phyloP scores from a whole-genome alignment of 2,113 vertebrate genomes.

The Lepus timidus region DNA sequence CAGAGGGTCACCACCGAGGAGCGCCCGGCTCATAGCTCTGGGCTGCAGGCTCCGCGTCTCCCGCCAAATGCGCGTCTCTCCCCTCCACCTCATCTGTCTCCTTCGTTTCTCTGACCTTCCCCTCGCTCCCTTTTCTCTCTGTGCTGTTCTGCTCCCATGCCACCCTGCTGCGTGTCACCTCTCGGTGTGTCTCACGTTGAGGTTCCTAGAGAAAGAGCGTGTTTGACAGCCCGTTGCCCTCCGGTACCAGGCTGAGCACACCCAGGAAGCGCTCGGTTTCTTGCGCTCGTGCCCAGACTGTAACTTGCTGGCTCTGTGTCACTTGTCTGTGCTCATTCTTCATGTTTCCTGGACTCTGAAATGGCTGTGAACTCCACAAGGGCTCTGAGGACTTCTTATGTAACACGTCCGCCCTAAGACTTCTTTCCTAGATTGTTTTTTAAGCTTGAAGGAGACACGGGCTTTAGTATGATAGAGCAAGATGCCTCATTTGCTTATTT shows the following conservation, averaged over 20 bases:
- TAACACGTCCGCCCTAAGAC: accelerated
- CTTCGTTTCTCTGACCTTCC: not conserved
- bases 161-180: accelerated
- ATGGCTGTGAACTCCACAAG: not conserved
- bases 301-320: not conserved
- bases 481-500: not conserved
- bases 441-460: not conserved
- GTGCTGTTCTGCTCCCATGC: not conserved
- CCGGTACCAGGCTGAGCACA: not conserved
- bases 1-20: accelerated
- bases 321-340: not conserved
- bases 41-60: not conserved
- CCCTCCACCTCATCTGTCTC: not conserved
- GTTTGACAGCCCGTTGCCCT: not conserved
- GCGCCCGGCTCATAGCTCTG: not conserved
- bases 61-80: not conserved
- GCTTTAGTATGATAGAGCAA: not conserved
- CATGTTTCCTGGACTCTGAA: not conserved
- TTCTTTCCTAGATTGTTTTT: not conserved
- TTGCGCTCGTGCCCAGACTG: too few relatives aligned
- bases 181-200: not conserved
- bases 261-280: not conserved
- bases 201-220: not conserved
- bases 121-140: not conserved
- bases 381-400: not conserved